A percentile compares a stretch with the other conserved stretches of the same genome.
Conservation (phyloP, 1,140 invertebrate genomes). For the Holcopasites calliopsidis region DNA sequence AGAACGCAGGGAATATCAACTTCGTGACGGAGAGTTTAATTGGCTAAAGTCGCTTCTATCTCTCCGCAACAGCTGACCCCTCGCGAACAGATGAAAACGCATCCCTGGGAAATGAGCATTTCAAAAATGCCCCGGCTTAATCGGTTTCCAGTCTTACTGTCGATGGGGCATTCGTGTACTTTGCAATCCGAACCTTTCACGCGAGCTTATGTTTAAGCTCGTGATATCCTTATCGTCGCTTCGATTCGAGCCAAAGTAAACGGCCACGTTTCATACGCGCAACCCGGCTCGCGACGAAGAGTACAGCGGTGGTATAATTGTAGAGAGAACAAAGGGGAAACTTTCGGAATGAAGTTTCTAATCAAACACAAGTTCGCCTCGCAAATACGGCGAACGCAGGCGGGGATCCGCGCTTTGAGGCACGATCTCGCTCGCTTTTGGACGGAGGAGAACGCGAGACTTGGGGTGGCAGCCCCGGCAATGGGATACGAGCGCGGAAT, state of each 20-base stretch:
- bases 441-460: neutral
- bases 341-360: slow-evolving; percentile 13
- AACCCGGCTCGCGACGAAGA: no score
- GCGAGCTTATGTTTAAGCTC: no score
- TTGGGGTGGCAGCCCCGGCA: neutral
- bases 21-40: slow-evolving; percentile 32
- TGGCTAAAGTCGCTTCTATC: slow-evolving; percentile 15
- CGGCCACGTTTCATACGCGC: no score
- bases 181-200: no score
- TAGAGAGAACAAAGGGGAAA: neutral
- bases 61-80: slow-evolving; percentile 14
- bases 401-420: slow-evolving; percentile 2
- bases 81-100: slow-evolving; percentile 3
- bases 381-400: neutral
- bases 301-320: no score
- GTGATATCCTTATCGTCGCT: no score
- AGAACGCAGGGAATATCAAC: slow-evolving; percentile 30
- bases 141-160: no score
- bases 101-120: neutral
- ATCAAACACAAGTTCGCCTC: neutral
- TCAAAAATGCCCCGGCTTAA: no score
- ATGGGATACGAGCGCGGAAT: slow-evolving; percentile 13
- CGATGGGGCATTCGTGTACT: no score
- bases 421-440: neutral
- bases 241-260: no score